These are phyloP conservation scores for Hippoglossus stenolepis DNA, from an alignment of 2,113 vertebrate genomes.

Conservation along the genomic window DNA sequence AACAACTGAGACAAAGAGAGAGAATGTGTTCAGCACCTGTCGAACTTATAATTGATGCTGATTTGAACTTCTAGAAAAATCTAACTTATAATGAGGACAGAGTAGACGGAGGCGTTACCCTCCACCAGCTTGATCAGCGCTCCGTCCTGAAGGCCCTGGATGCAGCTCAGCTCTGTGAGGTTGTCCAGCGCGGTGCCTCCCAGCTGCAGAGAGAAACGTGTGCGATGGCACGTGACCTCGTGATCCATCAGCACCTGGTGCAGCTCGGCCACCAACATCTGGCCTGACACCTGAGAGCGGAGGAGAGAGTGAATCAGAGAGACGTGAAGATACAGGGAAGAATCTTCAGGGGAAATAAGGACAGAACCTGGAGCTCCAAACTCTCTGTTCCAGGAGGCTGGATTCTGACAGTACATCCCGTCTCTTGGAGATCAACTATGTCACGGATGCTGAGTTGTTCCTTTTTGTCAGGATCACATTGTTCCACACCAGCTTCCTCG, in stretches of 20 bases:
- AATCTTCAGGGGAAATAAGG: neutral
- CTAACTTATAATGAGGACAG: neutral
- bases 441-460: slow-evolving; percentile 87
- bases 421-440: slow-evolving; percentile 90
- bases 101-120: slow-evolving; percentile 81
- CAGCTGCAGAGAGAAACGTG: slow-evolving; percentile 94
- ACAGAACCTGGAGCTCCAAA: slow-evolving; percentile 91
- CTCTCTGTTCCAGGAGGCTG: slow-evolving; percentile 89
- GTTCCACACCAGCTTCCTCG: slow-evolving; percentile 70
- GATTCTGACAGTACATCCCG: slow-evolving; percentile 90
- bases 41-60: too few species aligned
- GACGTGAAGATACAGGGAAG: neutral
- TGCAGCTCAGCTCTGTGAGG: slow-evolving; percentile 88
- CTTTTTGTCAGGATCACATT: slow-evolving; percentile 69
- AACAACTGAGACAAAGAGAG: too few species aligned
- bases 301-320: neutral
- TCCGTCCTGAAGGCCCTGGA: slow-evolving; percentile 90
- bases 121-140: slow-evolving; percentile 90
- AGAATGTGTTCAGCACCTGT: too few species aligned
- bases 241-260: slow-evolving; percentile 96
- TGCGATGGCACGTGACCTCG: slow-evolving; percentile 92
- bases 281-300: slow-evolving; percentile 88
- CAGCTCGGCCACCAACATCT: slow-evolving; percentile 95
- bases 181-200: slow-evolving; percentile 88
- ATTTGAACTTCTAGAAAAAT: neutral